Evolutionary conservation across 2,113 vertebrate genomes (phyloP), one percentile per base, ranked within the genome.

Genomic region (Vulpes vulpes): DNA sequence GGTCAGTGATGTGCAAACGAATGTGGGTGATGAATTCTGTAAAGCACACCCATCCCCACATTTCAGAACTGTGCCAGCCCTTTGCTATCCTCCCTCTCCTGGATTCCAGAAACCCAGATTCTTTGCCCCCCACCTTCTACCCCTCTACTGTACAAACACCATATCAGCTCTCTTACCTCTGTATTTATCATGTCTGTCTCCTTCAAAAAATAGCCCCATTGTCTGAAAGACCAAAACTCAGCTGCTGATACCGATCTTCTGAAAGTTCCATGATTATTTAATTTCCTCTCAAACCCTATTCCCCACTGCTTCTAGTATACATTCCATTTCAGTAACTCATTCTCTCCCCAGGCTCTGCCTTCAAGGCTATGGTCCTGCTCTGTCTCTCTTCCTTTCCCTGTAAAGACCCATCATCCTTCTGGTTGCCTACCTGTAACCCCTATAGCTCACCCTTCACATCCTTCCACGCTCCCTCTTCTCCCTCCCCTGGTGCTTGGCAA

Each of bases 161-260:
- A 1, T 32, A 32, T 43, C 51, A 53, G 5, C 35, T 78, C 94
- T 27, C 49, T 85, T 60, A 71, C 9, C 38, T 92, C 67, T 62
- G 32, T 69, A 35, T 35, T 78, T 62, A 38, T 74, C n/a, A 76
- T 7, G 14, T 17, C 22, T 3, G 27, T 65, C 60, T 89, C 35
- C 43, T 88, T 94, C 53, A 43, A 62, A 92, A 92, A 86, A 64
- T 1, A 94, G 11, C 60, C 49, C 81, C 32, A 55, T 27, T 91
- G 30, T 82, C 81, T 82, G 53, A 90, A 96, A 81, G 57, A 49
- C 1, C 27, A 82, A 86, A 92, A 94, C 53, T 88, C 57, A 53
- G 30, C 27, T 91, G 73, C 32, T 19, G 60, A 79, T 22, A 90
- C 69, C 1, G 1, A 4, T 22, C 93, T 78, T 51, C 30, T 80